Percentiles rank a stretch among this genome's conserved stretches.
These are phyloP conservation scores for Ranitomeya imitator DNA, from an alignment of 2,113 vertebrate species.

Conservation along the genomic window DNA sequence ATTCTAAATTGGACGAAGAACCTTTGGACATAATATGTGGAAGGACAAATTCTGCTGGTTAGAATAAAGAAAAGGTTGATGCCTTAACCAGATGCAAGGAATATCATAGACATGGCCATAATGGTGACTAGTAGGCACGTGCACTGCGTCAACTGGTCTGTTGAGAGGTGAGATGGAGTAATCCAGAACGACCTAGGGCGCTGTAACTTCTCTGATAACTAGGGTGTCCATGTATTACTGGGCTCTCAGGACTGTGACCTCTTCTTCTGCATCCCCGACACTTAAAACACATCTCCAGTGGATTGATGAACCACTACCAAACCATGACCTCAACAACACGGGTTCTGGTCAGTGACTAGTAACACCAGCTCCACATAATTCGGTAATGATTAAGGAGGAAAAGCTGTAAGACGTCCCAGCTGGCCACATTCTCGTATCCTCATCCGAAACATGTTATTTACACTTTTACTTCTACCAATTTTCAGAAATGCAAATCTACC, in stretches of 20 bases:
- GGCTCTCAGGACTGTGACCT: not conserved
- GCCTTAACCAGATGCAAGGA: not conserved
- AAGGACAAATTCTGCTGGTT: constrained; percentile 22
- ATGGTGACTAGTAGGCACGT: not conserved
- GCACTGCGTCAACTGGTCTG: not conserved
- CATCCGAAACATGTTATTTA: too few species aligned
- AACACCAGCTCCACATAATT: not conserved
- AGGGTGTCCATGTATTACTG: not conserved
- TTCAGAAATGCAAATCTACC: not conserved
- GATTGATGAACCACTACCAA: not conserved
- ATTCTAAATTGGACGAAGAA: constrained; percentile 15
- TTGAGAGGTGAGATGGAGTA: not conserved
- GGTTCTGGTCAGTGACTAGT: not conserved
- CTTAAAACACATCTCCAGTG: not conserved
- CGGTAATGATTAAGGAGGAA: not conserved
- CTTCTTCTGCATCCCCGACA: not conserved
- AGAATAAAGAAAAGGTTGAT: not conserved
- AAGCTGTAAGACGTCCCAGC: not conserved
- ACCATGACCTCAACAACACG: not conserved
- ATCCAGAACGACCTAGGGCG: not conserved
- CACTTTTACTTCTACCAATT: not conserved
- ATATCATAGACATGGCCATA: not conserved
- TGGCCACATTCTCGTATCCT: not conserved
- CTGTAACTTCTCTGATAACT: not conserved
- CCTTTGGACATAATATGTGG: not conserved